Conservation (phyloP, 2,113 vertebrate genomes). For the Pomatostomus ruficeps region DNA sequence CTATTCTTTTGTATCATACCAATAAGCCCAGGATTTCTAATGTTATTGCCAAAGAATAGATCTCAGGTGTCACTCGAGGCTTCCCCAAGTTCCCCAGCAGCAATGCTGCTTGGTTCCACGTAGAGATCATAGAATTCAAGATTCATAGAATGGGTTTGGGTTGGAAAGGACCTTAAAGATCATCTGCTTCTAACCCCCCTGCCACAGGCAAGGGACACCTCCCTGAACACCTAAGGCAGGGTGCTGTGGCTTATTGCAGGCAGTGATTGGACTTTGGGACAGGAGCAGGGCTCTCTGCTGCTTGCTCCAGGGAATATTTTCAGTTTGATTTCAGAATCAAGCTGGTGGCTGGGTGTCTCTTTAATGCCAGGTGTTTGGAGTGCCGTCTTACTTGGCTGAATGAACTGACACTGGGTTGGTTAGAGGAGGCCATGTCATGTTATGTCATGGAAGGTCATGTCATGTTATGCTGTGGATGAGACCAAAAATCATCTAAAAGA, state of each 20-base stretch:
- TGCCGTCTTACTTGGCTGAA: background rate
- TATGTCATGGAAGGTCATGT: accelerated
- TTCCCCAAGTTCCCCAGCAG: background rate
- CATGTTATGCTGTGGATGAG: background rate
- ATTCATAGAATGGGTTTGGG: background rate
- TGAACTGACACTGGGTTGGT: background rate
- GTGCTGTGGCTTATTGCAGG: background rate
- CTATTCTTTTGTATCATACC: background rate
- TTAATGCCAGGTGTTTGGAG: background rate
- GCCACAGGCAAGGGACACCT: accelerated
- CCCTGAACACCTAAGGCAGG: accelerated
- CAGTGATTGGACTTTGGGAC: background rate
- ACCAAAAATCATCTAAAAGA: background rate
- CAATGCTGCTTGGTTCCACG: background rate
- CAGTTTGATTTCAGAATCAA: background rate
- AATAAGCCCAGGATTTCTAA: background rate
- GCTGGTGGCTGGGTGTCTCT: background rate
- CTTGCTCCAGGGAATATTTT: background rate
- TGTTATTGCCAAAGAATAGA: background rate
- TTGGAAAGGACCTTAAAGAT: background rate
- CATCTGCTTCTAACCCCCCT: background rate
- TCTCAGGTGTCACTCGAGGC: background rate
- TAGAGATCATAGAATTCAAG: background rate
- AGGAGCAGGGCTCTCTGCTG: background rate
- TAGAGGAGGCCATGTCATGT: background rate